A percentile compares a stretch with the other conserved stretches of the same genome.
Evolutionary conservation across 2,888 invertebrate species (phyloP).

Genomic region (Oasisia sp.): DNA sequence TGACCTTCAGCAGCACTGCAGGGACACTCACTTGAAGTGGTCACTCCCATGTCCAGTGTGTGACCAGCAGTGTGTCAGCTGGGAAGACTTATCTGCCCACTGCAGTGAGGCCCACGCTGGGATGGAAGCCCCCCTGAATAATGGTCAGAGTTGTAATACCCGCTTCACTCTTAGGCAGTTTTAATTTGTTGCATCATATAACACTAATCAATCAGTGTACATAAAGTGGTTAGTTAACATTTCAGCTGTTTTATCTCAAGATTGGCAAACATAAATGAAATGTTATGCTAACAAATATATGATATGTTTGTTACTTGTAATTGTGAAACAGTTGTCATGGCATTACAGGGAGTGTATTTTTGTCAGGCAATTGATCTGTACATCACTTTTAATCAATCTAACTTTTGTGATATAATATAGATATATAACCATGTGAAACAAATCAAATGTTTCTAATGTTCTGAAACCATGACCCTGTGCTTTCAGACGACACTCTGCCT

Average conservation of each 20-base stretch:
- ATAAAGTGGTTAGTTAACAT: background rate
- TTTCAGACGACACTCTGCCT: background rate
- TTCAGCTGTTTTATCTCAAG: background rate
- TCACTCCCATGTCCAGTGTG: background rate
- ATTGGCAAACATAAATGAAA: background rate
- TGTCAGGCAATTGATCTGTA: background rate
- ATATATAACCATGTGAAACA: background rate
- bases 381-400: background rate
- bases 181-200: background rate
- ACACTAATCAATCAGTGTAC: background rate
- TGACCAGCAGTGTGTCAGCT: background rate
- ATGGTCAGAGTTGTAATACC: background rate
- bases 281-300: background rate
- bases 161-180: background rate
- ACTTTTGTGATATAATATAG: background rate
- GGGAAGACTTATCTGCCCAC: background rate
- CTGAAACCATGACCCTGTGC: background rate
- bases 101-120: background rate
- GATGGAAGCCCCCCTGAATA: background rate
- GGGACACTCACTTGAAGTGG: background rate
- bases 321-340: background rate
- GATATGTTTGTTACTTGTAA: background rate
- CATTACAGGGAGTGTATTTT: background rate
- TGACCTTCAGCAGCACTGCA: slow-evolving; percentile 9
- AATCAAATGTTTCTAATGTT: too few species aligned